Percentiles rank a stretch among this genome's conserved stretches.
phyloP scores from a whole-genome alignment of 2,888 invertebrate species.

The Hanleya hanleyi region DNA sequence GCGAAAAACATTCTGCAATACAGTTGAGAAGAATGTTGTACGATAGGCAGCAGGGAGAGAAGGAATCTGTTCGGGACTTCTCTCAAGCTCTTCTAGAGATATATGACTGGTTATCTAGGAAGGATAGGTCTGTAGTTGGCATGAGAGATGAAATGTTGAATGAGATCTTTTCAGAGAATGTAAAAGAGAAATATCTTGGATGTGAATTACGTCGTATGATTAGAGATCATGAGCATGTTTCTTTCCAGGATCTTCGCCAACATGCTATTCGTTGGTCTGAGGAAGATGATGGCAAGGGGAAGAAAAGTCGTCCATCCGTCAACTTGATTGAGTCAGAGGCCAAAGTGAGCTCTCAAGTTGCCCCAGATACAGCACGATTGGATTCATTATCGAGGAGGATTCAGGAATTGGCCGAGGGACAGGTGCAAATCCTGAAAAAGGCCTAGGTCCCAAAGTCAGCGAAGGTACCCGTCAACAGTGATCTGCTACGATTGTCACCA shows the following conservation, averaged over 20 bases:
- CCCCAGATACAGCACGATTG: background rate
- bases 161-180: background rate
- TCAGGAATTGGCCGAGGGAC: background rate
- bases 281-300: background rate
- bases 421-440: background rate
- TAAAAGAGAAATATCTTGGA: background rate
- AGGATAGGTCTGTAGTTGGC: background rate
- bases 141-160: background rate
- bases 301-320: background rate
- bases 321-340: background rate
- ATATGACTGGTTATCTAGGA: background rate
- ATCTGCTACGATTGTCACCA: background rate
- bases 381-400: background rate
- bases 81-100: background rate
- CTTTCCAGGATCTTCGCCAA: too few relatives aligned
- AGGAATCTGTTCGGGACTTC: background rate
- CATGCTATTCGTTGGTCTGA: too few relatives aligned
- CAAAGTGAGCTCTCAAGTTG: background rate
- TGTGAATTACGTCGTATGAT: background rate
- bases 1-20: background rate
- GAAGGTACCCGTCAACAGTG: background rate
- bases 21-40: background rate
- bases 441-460: background rate
- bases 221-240: too few relatives aligned
- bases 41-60: background rate